Base-by-base conservation (phyloP, 1,140 invertebrate genomes). In the Papilio polytes region DNA sequence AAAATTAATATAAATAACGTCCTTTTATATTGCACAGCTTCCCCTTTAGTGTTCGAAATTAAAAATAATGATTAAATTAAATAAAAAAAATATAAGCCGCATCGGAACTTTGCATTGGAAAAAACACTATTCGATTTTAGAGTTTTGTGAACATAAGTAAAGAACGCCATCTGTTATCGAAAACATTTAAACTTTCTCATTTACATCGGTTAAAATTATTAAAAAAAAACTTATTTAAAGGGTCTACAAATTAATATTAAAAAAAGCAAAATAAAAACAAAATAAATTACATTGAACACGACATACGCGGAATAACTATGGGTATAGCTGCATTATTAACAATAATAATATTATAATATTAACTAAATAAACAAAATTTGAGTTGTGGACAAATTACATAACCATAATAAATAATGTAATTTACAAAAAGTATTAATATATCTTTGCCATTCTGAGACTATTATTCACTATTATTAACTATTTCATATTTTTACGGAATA, bases 351-450 rank as follows among this genome's bases (percentile, higher is more conserved):
- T 31, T 31, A 10, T 0, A 63, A 31, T 18, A 70, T 36, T 31
- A 70, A 70, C 22, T 70, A 70, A 70, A 70, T 70, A 70, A 70
- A 70, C 26, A 70, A 70, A 70, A 70, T 70, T 70, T 70, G 26
- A 70, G 63, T 70, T 31, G 26, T 70, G 1, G 63, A 70, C 63
- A 70, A 36, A 70, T 31, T 70, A 70, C 22, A 70, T 70, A 70
- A 63, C 59, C 20, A 31, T 70, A 31, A 63, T 26, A 63, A 63
- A 63, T 63, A 63, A 31, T 36, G 36, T 31, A 70, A 36, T 70
- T 4, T 70, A 31, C 10, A 70, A 70, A 70, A 3, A 36, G 22
- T 70, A 70, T 15, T 31, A 31, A 70, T 70, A 4, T 70, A 70
- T 70, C 63, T 70, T 70, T 70, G 63, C 63, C 63, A 31, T 70